phyloP scores from a whole-genome alignment of 2,797 vertebrate genomes.

The Fistularia commersonii region DNA sequence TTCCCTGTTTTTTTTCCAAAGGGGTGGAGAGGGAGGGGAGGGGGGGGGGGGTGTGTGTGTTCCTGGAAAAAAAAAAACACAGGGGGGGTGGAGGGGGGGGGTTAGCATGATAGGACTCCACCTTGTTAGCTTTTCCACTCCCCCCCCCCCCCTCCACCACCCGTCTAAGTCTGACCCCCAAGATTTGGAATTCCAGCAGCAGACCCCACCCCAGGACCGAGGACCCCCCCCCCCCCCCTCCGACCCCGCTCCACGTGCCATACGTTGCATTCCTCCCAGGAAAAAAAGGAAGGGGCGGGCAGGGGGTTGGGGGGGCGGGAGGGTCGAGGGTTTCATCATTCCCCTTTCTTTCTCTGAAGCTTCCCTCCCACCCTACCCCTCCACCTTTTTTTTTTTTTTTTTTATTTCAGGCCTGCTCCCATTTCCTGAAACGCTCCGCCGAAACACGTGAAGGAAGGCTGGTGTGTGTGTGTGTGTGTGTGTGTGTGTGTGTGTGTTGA shows the following conservation, averaged over 20 bases:
- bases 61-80: slow-evolving; percentile 59
- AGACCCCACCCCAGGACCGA: slow-evolving; percentile 44
- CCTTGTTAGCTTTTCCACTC: slow-evolving; percentile 40
- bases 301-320: too few relatives aligned
- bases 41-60: slow-evolving; percentile 50
- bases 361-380: neutral
- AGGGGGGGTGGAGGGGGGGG: too few relatives aligned
- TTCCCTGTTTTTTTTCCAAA: slow-evolving; percentile 10
- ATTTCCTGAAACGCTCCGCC: slow-evolving; percentile 56
- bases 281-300: too few relatives aligned
- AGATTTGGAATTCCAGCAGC: slow-evolving; percentile 39
- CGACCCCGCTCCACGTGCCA: slow-evolving; percentile 36
- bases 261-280: slow-evolving; percentile 47
- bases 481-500: too few relatives aligned
- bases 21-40: slow-evolving; percentile 27
- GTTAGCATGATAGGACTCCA: slow-evolving; percentile 42
- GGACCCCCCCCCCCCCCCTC: slow-evolving; percentile 17
- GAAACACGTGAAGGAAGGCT: slow-evolving; percentile 61
- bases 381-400: neutral
- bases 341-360: slow-evolving; percentile 36
- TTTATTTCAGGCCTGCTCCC: slow-evolving; percentile 56
- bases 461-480: too few relatives aligned
- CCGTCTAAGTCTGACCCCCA: slow-evolving; percentile 24
- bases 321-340: slow-evolving; percentile 40
- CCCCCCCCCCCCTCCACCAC: slow-evolving; percentile 1